Conservation (phyloP, 2,797 vertebrate genomes). For the Eulemur albifrons region DNA sequence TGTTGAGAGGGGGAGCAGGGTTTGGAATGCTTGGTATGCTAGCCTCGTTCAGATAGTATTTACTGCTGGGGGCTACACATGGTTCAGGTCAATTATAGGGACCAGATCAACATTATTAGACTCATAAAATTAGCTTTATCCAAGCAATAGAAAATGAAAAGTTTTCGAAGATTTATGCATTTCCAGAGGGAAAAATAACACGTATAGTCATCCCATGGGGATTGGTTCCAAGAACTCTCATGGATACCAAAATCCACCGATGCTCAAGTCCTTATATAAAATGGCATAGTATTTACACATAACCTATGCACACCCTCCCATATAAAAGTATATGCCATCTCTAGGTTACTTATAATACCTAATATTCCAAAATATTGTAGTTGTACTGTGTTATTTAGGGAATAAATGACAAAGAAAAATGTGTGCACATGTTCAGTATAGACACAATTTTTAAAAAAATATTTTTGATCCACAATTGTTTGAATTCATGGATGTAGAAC, state of each 20-base stretch:
- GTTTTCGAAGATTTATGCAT: conserved; percentile 2
- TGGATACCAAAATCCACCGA: not conserved
- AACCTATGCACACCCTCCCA: not conserved
- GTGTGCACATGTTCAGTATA: not conserved
- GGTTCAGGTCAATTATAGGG: not conserved
- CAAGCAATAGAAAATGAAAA: conserved; percentile 15
- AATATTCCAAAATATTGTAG: not conserved
- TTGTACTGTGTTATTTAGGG: not conserved
- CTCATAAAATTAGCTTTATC: not conserved
- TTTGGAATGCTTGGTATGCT: conserved; percentile 44
- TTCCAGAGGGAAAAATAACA: conserved; percentile 11
- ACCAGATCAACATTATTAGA: not conserved
- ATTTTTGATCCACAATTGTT: not conserved
- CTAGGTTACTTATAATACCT: not conserved
- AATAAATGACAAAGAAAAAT: not conserved
- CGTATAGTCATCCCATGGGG: not conserved
- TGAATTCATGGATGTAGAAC: not conserved
- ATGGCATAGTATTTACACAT: not conserved
- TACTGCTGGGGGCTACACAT: not conserved
- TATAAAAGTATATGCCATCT: not conserved
- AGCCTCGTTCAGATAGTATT: not conserved
- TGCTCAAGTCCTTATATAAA: not conserved
- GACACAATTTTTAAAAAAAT: not conserved
- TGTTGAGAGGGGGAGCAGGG: not conserved
- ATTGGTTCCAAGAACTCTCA: not conserved